Conservation (phyloP, 2,888 invertebrate species). For the Cosmorhoe ocellata region DNA sequence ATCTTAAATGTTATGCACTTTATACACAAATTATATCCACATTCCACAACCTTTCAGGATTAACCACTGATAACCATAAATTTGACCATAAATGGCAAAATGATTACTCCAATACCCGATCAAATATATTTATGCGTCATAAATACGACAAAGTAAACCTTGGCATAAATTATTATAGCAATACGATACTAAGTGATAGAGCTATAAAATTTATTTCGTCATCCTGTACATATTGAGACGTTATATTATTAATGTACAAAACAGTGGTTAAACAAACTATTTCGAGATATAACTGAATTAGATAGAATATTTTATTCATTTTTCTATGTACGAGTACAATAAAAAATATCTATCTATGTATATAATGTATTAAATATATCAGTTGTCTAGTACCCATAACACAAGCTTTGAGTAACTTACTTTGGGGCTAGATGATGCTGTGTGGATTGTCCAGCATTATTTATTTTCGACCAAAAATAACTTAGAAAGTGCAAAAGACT, state of each 20-base stretch:
- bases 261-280: conserved; percentile 6
- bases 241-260: conserved; percentile 30
- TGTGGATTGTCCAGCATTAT: too few relatives aligned
- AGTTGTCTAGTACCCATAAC: too few relatives aligned
- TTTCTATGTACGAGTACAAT: too few relatives aligned
- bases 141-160: conserved; percentile 76
- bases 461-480: too few relatives aligned
- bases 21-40: too few relatives aligned
- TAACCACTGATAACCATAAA: conserved; percentile 19
- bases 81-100: conserved; percentile 11
- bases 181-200: conserved; percentile 75
- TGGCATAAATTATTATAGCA: conserved; percentile 66
- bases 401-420: too few relatives aligned
- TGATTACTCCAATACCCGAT: conserved; percentile 32
- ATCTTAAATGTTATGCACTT: too few relatives aligned
- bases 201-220: conserved; percentile 55
- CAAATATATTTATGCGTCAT: conserved; percentile 41
- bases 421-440: too few relatives aligned
- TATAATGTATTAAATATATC: too few relatives aligned
- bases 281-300: not conserved
- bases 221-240: conserved; percentile 22
- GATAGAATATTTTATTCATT: too few relatives aligned
- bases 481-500: too few relatives aligned
- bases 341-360: too few relatives aligned
- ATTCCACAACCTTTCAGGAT: conserved; percentile 5